phyloP scores from a whole-genome alignment of 2,888 invertebrate species.

The Chaitophorus viminalis region DNA sequence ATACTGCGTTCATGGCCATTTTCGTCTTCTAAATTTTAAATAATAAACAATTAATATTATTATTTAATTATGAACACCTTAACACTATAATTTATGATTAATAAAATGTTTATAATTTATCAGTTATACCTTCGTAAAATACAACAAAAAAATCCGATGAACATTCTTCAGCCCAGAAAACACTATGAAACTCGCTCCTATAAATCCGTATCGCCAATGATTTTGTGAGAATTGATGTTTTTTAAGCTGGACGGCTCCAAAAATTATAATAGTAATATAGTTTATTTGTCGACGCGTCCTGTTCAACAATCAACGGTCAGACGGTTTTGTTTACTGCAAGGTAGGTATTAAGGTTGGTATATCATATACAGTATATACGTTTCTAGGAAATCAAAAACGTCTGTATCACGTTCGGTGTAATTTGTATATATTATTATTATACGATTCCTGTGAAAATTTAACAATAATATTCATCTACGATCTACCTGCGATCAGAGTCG shows the following conservation, averaged over 20 bases:
- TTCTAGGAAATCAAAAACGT: not conserved
- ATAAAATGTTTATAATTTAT: not conserved
- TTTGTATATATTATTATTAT: too few species aligned
- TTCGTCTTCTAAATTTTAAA: not conserved
- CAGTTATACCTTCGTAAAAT: not conserved
- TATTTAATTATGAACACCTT: not conserved
- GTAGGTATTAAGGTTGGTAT: too few species aligned
- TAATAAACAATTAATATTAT: slow-evolving; percentile 11
- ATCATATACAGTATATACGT: not conserved
- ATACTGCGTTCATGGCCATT: not conserved
- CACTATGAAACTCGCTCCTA: too few species aligned
- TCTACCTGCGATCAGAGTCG: not conserved
- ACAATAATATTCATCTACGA: not conserved
- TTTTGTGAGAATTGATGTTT: too few species aligned
- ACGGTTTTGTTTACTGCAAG: not conserved
- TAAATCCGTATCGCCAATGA: too few species aligned
- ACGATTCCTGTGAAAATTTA: not conserved
- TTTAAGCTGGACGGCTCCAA: too few species aligned
- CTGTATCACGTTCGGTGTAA: too few species aligned
- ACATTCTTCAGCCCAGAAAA: not conserved
- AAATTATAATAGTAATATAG: too few species aligned
- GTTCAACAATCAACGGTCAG: not conserved
- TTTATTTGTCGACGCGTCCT: not conserved
- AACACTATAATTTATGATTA: not conserved
- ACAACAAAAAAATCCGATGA: too few species aligned